Conservation (phyloP, 2,113 vertebrate species). For the Hippolais icterina region DNA sequence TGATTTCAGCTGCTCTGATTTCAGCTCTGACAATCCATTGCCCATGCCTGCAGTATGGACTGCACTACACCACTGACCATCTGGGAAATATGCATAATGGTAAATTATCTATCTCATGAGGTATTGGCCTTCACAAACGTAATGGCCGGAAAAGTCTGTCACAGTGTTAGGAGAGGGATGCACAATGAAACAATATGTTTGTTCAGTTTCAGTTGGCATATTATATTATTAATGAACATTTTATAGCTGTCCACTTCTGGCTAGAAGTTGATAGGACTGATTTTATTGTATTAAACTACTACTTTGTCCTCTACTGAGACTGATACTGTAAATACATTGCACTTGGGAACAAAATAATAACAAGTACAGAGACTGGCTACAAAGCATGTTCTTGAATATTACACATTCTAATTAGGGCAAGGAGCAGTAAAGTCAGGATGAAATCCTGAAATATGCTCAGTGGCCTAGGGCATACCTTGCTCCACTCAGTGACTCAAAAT, state of each 20-base stretch:
- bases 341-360: not conserved
- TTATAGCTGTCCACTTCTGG: not conserved
- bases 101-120: not conserved
- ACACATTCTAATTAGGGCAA: not conserved
- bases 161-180: not conserved
- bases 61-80: not conserved
- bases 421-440: not conserved
- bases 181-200: not conserved
- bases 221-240: not conserved
- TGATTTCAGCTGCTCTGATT: not conserved
- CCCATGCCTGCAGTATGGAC: not conserved
- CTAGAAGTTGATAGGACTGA: not conserved
- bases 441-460: not conserved
- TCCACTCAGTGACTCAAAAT: not conserved
- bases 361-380: not conserved
- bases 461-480: not conserved
- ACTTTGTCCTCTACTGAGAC: not conserved
- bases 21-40: not conserved
- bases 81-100: not conserved
- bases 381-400: not conserved
- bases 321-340: not conserved
- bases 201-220: not conserved
- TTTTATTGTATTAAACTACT: not conserved
- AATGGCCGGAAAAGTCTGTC: not conserved
- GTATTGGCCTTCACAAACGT: not conserved